Evolutionary conservation across 2,113 vertebrate genomes (phyloP).

Genomic region (Myrmecophaga tridactyla): DNA sequence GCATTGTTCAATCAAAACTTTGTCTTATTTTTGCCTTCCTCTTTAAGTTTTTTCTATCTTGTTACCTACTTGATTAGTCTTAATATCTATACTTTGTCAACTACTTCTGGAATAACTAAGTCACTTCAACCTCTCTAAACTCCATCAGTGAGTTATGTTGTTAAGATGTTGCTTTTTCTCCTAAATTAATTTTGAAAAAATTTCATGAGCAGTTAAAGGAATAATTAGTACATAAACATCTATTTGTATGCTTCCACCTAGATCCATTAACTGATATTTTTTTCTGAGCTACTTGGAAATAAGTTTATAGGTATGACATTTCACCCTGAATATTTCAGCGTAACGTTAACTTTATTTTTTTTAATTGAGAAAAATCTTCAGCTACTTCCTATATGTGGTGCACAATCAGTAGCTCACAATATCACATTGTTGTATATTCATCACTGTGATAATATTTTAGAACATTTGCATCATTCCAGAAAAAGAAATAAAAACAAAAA

Average conservation of each 20-base stretch:
- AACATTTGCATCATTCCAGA: too few species aligned
- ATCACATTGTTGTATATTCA: too few species aligned
- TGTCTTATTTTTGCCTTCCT: neutral
- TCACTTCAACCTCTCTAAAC: neutral
- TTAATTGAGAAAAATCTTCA: too few species aligned
- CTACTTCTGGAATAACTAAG: neutral
- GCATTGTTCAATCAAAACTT: neutral
- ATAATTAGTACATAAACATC: neutral
- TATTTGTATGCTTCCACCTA: fast-evolving
- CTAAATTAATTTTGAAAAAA: neutral
- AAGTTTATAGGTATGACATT: neutral
- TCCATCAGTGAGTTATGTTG: neutral
- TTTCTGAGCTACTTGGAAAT: neutral
- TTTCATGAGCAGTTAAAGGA: neutral
- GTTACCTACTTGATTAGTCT: neutral
- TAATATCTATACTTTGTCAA: neutral
- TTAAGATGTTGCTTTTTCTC: neutral
- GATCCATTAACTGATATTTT: neutral
- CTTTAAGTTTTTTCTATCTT: neutral
- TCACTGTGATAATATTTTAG: too few species aligned
- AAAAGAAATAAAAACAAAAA: too few species aligned
- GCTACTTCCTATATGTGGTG: too few species aligned
- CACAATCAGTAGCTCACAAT: too few species aligned
- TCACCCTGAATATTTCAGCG: neutral
- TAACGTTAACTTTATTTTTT: too few species aligned